These are phyloP conservation scores for Ibidorhyncha struthersii DNA, from an alignment of 2,113 vertebrate genomes.

Conservation along the genomic window DNA sequence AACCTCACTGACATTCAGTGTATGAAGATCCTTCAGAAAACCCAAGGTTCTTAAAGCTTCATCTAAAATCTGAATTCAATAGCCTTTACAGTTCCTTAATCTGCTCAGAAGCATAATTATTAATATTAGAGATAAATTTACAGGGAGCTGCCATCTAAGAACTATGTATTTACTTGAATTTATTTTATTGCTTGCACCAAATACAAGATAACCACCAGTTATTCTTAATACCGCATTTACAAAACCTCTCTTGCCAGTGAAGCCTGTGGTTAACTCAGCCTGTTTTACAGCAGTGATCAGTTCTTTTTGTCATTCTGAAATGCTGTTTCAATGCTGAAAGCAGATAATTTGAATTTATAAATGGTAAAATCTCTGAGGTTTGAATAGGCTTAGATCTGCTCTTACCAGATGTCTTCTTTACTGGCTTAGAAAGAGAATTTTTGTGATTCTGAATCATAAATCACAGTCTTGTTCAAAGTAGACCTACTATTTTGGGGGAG, in stretches of 20 bases:
- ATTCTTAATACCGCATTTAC: background rate
- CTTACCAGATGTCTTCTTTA: background rate
- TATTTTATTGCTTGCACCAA: background rate
- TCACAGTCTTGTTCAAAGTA: background rate
- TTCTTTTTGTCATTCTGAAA: background rate
- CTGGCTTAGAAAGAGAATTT: background rate
- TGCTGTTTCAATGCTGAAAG: background rate
- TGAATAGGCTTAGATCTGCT: background rate
- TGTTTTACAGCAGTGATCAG: background rate
- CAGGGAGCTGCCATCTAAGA: background rate
- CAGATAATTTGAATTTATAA: background rate
- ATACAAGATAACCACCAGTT: background rate
- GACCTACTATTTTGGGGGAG: background rate
- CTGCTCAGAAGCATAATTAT: background rate
- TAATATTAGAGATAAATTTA: background rate
- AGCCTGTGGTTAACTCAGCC: background rate
- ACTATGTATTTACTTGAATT: background rate
- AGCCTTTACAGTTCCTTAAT: background rate
- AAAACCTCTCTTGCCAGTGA: background rate
- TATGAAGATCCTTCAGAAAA: background rate
- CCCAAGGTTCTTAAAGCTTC: background rate
- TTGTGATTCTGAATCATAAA: slow-evolving; percentile 6
- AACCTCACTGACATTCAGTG: background rate
- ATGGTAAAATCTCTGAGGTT: background rate
- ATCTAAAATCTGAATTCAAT: background rate